Evolutionary conservation across 2,888 invertebrate species (phyloP).

Genomic region (Tachina lurida): DNA sequence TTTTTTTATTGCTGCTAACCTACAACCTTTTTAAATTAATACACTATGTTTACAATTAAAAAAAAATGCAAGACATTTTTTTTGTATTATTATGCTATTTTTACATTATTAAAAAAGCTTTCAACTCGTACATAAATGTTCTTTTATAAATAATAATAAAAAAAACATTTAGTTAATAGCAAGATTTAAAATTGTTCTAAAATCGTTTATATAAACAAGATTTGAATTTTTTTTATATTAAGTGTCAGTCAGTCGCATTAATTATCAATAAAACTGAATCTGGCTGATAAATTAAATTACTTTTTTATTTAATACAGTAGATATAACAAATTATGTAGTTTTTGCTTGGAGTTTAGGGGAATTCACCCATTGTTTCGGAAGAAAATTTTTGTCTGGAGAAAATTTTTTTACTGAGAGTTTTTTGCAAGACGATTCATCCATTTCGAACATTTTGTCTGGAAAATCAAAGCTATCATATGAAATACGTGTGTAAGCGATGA

Average conservation of each 20-base stretch:
- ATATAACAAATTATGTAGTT: not conserved
- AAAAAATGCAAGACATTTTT: slow-evolving; percentile 27
- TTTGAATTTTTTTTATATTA: no score
- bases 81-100: slow-evolving; percentile 3
- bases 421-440: no score
- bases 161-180: not conserved
- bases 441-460: no score
- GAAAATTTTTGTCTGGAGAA: no score
- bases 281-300: not conserved
- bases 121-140: not conserved
- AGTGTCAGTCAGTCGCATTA: no score
- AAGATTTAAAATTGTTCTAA: slow-evolving; percentile 2
- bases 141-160: not conserved
- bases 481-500: no score
- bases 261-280: no score
- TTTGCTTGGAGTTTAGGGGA: no score
- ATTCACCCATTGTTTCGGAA: no score
- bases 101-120: not conserved
- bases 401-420: no score
- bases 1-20: slow-evolving; percentile 21
- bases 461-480: no score
- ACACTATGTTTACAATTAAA: not conserved
- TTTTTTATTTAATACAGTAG: not conserved
- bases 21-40: slow-evolving; percentile 39
- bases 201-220: not conserved